Evolutionary conservation across 2,113 vertebrate genomes (phyloP), one percentile per base, ranked within the genome.

Genomic region (Eublepharis macularius): DNA sequence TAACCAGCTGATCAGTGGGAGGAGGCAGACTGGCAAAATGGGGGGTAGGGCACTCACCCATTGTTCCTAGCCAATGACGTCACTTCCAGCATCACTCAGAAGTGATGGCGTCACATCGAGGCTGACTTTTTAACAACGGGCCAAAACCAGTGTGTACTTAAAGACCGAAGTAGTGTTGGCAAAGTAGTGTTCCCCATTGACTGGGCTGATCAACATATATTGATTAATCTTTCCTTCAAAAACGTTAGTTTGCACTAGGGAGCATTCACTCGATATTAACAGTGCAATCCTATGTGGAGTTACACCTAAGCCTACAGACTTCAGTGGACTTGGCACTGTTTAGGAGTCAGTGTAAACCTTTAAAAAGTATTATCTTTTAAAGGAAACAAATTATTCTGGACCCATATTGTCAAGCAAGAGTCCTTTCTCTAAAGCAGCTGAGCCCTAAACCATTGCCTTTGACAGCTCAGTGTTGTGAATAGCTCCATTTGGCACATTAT

Each of bases 381-480:
- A 10, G 17, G 9, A 0, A 70, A 81, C 63, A 45, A 47, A 29
- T 83, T 29, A 17, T 45, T 74, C 39, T 45, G 80, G 54, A 75
- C 81, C 82, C 36, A 2, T 86, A 43, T 39, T 24, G 29, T 32
- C 85, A 86, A 74, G 84, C 10, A 24, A 72, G 13, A 43, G 74
- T 78, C 3, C 26, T 90, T 69, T 87, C 89, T 51, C 70, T 73
- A 54, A 85, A 24, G 26, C 13, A 66, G 13, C 89, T 86, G 72
- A 74, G 87, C 76, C 39, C 76, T 43, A 90, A 90, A n/a, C n/a
- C n/a, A n/a, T n/a, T 89, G 76, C 13, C 47, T 75, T 19, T 26
- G 81, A 76, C 90, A 90, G 91, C 65, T 91, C 24, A 41, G 39
- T 45, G 3, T 86, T 87, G 47, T 39, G 51, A 89, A 90, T 86